Evolutionary conservation across 2,888 invertebrate species (phyloP), one percentile per base, ranked within the genome.

Genomic region (Anodontia alba): DNA sequence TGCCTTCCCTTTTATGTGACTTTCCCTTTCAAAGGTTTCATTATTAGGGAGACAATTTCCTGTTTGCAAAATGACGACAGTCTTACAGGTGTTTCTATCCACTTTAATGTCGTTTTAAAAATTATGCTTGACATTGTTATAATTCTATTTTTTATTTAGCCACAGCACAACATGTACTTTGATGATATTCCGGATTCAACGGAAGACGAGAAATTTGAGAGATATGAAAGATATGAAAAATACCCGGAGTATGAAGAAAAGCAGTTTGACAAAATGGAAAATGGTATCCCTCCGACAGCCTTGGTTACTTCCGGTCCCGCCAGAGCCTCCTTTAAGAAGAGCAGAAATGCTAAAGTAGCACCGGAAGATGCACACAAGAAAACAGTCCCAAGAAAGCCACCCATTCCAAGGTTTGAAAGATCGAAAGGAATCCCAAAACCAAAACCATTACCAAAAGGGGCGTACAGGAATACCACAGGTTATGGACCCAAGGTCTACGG

Each of bases 401-500:
- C 62, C 1, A 17, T 62, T 20, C 62, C 62, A 23, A 62, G 29
- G 20, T 20, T 17, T 12, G 62, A 62, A 15, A 62, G 33, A 20
- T 10, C 5, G 33, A 20, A 33, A 1, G 62, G 31, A 10, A 33
- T 62, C 20, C 62, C 62, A 15, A 62, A 62, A 33, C 62, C 62
- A 29, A 62, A 62, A 20, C 62, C 62, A 33, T 33, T 62, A 20
- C 62, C 62, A 3, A 62, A 62, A 33, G 62, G 62, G 12, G 33
- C 62, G 2, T 62, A 62, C 62, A 62, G 17, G 20, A 62, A 62
- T 33, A 62, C 10, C 17, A 31, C 12, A 33, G 29, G 29, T 17
- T 62, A 29, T 33, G 62, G 62, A 62, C 62, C 62, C 8, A 62
- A 62, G 33, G 62, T 62, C 1, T 62, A 62, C 17, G 62, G 62